Conservation (phyloP, 1,140 invertebrate species). For the Drosophila neocordata region DNA sequence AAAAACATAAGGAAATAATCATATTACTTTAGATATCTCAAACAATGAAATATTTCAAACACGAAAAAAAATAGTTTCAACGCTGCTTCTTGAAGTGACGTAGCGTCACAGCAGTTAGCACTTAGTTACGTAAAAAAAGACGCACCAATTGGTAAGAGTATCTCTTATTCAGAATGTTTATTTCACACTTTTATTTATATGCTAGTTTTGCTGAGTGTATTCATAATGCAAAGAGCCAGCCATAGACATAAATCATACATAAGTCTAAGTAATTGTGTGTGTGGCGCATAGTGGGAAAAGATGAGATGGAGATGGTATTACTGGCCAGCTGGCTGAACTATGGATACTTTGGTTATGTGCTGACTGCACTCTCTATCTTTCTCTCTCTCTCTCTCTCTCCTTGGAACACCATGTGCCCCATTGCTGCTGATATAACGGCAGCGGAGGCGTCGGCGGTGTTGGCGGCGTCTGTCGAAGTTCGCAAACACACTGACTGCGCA, state of each 20-base stretch:
- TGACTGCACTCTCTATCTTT: conserved; percentile 1
- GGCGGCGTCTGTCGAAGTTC: conserved; percentile 58
- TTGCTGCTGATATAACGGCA: conserved; percentile 38
- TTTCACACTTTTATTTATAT: no score
- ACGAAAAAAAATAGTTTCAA: no score
- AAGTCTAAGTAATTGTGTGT: conserved; percentile 77
- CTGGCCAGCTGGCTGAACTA: conserved; percentile 33
- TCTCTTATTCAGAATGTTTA: background rate
- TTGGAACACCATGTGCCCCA: background rate
- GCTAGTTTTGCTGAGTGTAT: conserved; percentile 21
- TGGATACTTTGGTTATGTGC: background rate
- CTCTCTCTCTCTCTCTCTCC: background rate
- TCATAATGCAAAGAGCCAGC: conserved; percentile 39
- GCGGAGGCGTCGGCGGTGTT: background rate
- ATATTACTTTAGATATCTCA: no score
- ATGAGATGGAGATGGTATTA: background rate
- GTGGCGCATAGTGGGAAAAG: conserved; percentile 21
- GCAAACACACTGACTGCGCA: conserved; percentile 71
- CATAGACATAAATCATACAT: conserved; percentile 73
- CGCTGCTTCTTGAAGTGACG: no score
- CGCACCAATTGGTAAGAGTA: no score
- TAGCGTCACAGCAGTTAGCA: no score
- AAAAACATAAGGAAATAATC: no score
- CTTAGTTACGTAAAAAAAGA: no score
- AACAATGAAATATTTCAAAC: no score